phyloP scores from a whole-genome alignment of 2,113 vertebrate genomes.

The Heloderma charlesbogerti region DNA sequence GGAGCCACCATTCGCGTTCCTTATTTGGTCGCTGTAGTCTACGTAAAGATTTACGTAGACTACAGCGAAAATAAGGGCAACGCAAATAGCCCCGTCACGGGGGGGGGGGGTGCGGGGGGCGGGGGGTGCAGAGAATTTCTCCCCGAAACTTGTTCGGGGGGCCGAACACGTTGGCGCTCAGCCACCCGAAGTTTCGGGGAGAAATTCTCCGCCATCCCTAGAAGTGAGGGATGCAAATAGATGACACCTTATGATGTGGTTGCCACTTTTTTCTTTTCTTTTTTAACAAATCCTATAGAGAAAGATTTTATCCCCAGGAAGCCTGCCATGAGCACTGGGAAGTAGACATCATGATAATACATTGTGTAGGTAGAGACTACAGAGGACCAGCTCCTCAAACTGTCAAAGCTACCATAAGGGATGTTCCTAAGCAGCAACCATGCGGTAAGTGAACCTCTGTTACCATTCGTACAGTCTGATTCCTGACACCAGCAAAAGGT shows the following conservation, averaged over 20 bases:
- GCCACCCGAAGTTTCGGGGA: too few species aligned
- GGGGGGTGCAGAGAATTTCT: too few species aligned
- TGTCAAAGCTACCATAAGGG: not conserved
- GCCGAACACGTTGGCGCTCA: too few species aligned
- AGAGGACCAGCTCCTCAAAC: not conserved
- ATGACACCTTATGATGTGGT: not conserved
- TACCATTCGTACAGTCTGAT: not conserved
- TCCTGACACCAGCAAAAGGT: not conserved
- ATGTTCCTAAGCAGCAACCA: not conserved
- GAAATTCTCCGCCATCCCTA: too few species aligned
- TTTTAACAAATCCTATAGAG: not conserved
- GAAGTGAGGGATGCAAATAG: too few species aligned
- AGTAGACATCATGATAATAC: not conserved
- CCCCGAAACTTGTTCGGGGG: too few species aligned
- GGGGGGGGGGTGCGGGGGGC: too few species aligned
- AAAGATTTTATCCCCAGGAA: not conserved
- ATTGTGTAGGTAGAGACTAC: not conserved
- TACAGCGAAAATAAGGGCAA: too few species aligned
- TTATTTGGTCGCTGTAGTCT: too few species aligned
- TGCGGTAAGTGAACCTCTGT: not conserved
- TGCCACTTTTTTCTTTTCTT: not conserved
- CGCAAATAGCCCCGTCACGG: too few species aligned
- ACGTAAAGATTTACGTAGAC: too few species aligned
- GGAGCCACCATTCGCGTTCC: too few species aligned
- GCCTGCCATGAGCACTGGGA: not conserved